Evolutionary conservation across 2,797 vertebrate genomes (phyloP).

Genomic region (Tachyglossus aculeatus): DNA sequence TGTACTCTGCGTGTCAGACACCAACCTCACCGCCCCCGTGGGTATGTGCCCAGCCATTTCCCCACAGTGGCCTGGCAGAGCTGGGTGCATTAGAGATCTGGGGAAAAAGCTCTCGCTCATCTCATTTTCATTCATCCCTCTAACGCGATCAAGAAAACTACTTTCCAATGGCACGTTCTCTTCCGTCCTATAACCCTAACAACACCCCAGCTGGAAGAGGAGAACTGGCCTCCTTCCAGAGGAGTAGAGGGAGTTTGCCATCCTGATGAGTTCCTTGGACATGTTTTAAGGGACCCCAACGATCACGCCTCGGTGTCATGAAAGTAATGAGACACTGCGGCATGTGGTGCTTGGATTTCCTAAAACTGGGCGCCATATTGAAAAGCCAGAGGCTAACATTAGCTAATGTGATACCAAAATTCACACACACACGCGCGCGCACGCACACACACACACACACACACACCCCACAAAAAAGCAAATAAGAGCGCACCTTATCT

Average conservation of each 20-base stretch:
- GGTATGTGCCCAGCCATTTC: no score
- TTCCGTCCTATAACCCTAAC: conserved; percentile 40
- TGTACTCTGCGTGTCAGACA: no score
- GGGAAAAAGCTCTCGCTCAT: neutral
- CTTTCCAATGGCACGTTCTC: conserved; percentile 40
- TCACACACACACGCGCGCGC: neutral
- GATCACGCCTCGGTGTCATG: conserved; percentile 52
- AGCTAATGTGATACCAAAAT: conserved; percentile 41
- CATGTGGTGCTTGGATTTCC: conserved; percentile 39
- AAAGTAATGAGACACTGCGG: conserved; percentile 56
- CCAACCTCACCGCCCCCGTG: no score
- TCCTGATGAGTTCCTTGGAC: conserved; percentile 47
- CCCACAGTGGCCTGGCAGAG: no score
- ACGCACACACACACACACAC: conserved; percentile 21
- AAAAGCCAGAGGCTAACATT: conserved; percentile 59
- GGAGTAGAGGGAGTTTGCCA: conserved; percentile 51
- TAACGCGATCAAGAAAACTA: conserved; percentile 30
- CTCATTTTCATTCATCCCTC: conserved; percentile 47
- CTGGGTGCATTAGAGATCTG: neutral
- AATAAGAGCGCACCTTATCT: conserved; percentile 30
- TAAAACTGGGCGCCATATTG: conserved; percentile 29
- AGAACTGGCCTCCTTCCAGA: conserved; percentile 50
- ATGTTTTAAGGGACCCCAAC: conserved; percentile 50
- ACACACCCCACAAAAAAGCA: no score
- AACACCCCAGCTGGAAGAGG: conserved; percentile 17